phyloP scores from a whole-genome alignment of 2,888 invertebrate genomes.

The Leucophenga maculata region DNA sequence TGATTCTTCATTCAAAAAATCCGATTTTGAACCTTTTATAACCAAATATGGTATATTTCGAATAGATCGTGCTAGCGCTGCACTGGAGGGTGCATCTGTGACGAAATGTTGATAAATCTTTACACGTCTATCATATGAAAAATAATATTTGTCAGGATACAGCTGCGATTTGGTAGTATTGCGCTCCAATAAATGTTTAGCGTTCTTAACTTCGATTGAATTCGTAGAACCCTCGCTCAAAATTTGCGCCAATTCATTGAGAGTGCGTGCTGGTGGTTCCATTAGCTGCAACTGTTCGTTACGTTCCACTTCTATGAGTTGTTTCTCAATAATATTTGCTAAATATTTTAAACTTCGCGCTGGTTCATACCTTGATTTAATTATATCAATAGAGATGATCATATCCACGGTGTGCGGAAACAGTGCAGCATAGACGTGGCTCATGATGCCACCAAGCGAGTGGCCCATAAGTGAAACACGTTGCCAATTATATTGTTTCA shows the following conservation, averaged over 20 bases:
- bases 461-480: slow-evolving; percentile 79
- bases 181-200: slow-evolving; percentile 74
- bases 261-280: slow-evolving; percentile 76
- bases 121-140: slow-evolving; percentile 56
- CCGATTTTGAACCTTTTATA: slow-evolving; percentile 75
- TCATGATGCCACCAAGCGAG: slow-evolving; percentile 77
- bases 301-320: slow-evolving; percentile 71
- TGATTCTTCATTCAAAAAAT: slow-evolving; percentile 72
- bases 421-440: slow-evolving; percentile 75
- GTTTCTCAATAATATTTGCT: slow-evolving; percentile 63
- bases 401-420: slow-evolving; percentile 70
- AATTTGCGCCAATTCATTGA: slow-evolving; percentile 75
- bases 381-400: slow-evolving; percentile 55
- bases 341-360: not conserved
- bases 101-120: slow-evolving; percentile 44
- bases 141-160: slow-evolving; percentile 75
- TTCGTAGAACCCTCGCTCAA: slow-evolving; percentile 74
- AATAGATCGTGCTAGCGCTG: slow-evolving; percentile 74
- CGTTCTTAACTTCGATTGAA: slow-evolving; percentile 75
- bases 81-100: slow-evolving; percentile 70
- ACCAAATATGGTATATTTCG: slow-evolving; percentile 77
- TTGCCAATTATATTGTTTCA: slow-evolving; percentile 78
- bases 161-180: slow-evolving; percentile 74
- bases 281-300: slow-evolving; percentile 36
- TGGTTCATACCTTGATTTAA: slow-evolving; percentile 37